A percentile compares a stretch with the other conserved stretches of the same genome.
Evolutionary conservation across 2,113 vertebrate species (phyloP).

Genomic region (Sceloporus undulatus): DNA sequence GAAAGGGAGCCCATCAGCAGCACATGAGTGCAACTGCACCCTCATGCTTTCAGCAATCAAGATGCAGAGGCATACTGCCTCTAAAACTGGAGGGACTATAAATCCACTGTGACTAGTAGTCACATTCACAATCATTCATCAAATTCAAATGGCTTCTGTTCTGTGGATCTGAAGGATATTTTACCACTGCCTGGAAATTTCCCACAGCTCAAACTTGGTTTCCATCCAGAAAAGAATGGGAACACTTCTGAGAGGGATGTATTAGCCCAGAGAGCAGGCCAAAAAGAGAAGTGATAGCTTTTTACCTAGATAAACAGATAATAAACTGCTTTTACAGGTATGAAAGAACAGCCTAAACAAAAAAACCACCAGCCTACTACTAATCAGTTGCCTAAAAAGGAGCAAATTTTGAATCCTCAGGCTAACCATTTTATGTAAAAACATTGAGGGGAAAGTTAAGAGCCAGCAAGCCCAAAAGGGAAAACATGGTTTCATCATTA

Average conservation of each 20-base stretch:
- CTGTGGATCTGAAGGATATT: background rate
- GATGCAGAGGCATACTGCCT: background rate
- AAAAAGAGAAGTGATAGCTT: background rate
- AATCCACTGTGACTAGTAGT: background rate
- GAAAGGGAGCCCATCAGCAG: too few relatives aligned
- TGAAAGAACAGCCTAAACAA: background rate
- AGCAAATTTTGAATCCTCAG: background rate
- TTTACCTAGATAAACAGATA: background rate
- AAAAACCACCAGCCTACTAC: background rate
- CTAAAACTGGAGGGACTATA: background rate
- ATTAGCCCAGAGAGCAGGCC: background rate
- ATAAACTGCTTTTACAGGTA: background rate
- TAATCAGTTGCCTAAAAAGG: background rate
- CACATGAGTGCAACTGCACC: background rate
- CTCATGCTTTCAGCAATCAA: background rate
- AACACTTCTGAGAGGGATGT: background rate
- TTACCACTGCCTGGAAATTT: background rate
- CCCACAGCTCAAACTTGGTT: background rate
- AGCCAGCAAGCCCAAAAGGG: background rate
- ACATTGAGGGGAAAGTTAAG: background rate
- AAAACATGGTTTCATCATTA: background rate
- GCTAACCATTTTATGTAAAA: background rate
- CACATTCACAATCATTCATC: background rate
- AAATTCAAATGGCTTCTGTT: background rate
- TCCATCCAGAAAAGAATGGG: constrained; percentile 2